Conservation (phyloP, 64 coral and sea anemone species). For the Actinia tenebrosa region DNA sequence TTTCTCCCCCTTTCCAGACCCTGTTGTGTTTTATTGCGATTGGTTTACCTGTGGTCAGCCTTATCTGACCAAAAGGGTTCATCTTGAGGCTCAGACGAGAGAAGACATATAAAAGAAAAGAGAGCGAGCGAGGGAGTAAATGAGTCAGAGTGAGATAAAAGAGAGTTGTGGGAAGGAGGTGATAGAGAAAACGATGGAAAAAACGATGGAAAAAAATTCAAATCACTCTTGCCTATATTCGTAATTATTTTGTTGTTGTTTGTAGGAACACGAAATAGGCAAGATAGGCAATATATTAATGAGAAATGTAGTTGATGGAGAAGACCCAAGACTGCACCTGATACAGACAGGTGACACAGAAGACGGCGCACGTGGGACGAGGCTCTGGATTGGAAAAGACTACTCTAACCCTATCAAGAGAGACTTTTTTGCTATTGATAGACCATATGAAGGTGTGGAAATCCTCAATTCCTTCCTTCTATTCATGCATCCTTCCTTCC, state of each 20-base stretch:
- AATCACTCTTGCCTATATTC: neutral
- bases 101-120: too few relatives aligned
- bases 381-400: conserved; percentile 90
- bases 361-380: conserved; percentile 38
- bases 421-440: conserved; percentile 80
- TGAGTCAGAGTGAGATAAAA: too few relatives aligned
- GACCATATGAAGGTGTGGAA: conserved; percentile 70
- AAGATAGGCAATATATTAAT: neutral
- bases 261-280: conserved; percentile 21
- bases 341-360: neutral
- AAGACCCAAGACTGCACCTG: neutral
- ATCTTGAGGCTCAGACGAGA: too few relatives aligned
- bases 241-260: neutral
- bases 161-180: too few relatives aligned
- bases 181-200: too few relatives aligned
- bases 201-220: neutral
- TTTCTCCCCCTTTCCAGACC: too few relatives aligned
- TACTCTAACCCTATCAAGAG: conserved; percentile 89
- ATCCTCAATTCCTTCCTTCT: neutral
- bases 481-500: neutral
- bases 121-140: too few relatives aligned
- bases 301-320: conserved; percentile 3
- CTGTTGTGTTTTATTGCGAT: neutral
- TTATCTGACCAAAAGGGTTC: too few relatives aligned
- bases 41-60: too few relatives aligned